Evolutionary conservation across 2,113 vertebrate genomes (phyloP).

Genomic region (Chaetura pelagica): DNA sequence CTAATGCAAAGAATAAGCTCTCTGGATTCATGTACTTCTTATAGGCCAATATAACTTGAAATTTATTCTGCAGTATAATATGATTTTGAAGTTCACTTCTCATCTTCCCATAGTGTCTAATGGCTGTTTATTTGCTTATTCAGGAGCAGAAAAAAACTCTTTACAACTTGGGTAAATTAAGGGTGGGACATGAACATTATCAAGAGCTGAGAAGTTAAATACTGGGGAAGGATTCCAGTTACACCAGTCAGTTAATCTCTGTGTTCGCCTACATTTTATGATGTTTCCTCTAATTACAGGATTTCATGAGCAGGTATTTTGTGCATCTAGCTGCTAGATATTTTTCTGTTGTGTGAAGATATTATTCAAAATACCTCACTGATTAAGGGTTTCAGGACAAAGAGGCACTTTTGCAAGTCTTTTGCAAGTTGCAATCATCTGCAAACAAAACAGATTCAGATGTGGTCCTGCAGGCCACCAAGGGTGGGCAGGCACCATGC

Average conservation of each 20-base stretch:
- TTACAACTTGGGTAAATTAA: neutral
- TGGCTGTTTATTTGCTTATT: neutral
- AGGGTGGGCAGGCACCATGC: neutral
- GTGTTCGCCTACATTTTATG: neutral
- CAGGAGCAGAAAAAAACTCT: neutral
- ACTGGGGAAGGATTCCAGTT: neutral
- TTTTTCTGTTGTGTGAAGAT: neutral
- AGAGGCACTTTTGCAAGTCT: neutral
- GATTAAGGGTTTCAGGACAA: neutral
- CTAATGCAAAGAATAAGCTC: neutral
- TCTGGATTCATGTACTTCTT: neutral
- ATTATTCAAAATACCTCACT: neutral
- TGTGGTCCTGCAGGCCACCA: neutral
- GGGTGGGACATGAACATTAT: neutral
- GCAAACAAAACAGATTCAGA: neutral
- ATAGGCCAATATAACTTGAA: slow-evolving; percentile 2
- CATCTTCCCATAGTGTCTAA: neutral
- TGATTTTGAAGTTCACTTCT: slow-evolving; percentile 21
- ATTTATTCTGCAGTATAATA: slow-evolving; percentile 17
- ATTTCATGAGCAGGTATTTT: neutral
- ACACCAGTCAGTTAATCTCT: neutral
- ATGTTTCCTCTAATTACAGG: neutral
- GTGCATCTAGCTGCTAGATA: neutral
- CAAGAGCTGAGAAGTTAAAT: neutral
- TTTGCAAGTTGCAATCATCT: neutral